These are phyloP conservation scores for Montipora capitata DNA, from an alignment of 92 coral and sea anemone species.

Conservation along the genomic window DNA sequence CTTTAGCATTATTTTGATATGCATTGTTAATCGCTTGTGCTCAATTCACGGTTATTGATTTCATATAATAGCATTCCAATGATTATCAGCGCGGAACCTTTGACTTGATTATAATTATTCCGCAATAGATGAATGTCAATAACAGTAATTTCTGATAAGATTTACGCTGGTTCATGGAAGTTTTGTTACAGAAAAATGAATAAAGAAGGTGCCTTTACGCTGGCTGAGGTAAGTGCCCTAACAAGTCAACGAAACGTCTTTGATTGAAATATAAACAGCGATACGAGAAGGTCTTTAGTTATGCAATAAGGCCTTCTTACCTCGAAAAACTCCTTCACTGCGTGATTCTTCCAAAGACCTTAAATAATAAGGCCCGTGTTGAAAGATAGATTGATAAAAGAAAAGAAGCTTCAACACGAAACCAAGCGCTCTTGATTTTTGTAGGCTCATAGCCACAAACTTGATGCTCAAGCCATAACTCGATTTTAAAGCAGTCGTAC, in stretches of 20 bases:
- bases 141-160: neutral
- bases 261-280: too few species aligned
- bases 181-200: neutral
- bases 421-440: too few species aligned
- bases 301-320: neutral
- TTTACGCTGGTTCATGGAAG: neutral
- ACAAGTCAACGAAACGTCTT: neutral
- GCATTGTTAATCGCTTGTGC: too few species aligned
- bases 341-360: neutral
- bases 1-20: neutral
- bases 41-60: neutral
- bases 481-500: too few species aligned
- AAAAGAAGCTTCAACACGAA: too few species aligned
- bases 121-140: neutral
- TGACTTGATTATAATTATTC: neutral
- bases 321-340: neutral
- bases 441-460: too few species aligned
- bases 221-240: constrained; percentile 48
- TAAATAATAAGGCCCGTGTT: too few species aligned
- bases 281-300: too few species aligned
- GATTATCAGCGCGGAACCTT: neutral
- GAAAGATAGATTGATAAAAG: too few species aligned
- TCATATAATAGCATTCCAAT: neutral
- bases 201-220: neutral
- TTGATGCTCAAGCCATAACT: too few species aligned